A percentile compares a stretch with the other conserved stretches of the same genome.
phyloP scores from a whole-genome alignment of 2,888 invertebrate genomes.

The Liodrosophila aerea region DNA sequence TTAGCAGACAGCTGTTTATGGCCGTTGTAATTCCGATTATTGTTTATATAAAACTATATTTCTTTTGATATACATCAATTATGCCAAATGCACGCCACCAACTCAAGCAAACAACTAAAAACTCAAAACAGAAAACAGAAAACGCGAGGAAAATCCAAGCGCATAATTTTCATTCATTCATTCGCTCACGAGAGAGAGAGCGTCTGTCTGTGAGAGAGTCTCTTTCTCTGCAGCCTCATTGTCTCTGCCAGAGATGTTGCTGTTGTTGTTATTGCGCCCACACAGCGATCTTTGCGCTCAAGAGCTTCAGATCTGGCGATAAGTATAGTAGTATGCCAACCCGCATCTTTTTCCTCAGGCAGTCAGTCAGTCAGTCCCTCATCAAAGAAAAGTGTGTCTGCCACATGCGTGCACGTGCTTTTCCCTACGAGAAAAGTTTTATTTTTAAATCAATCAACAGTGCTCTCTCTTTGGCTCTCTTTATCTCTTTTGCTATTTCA shows the following conservation, averaged over 20 bases:
- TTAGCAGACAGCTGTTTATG: constrained; percentile 63
- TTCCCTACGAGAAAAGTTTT: constrained; percentile 31
- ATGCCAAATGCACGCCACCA: constrained; percentile 62
- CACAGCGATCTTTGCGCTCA: constrained; percentile 34
- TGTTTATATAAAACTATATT: constrained; percentile 26
- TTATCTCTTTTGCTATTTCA: neutral
- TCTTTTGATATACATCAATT: constrained; percentile 33
- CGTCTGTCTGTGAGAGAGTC: too few relatives aligned
- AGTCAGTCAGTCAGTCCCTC: neutral
- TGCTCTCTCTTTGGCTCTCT: constrained; percentile 3
- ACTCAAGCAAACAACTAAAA: constrained; percentile 57
- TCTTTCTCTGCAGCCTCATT: constrained; percentile 4
- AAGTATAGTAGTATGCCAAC: constrained; percentile 16
- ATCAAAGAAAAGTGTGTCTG: constrained; percentile 27
- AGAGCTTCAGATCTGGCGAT: constrained; percentile 37
- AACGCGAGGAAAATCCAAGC: constrained; percentile 43
- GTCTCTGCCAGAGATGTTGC: constrained; percentile 24
- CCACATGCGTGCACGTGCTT: constrained; percentile 39
- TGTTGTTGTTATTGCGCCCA: constrained; percentile 31
- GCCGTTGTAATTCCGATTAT: constrained; percentile 10
- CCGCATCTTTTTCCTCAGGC: constrained; percentile 32
- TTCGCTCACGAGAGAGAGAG: constrained; percentile 6
- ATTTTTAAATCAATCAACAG: constrained; percentile 72
- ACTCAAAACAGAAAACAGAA: constrained; percentile 41
- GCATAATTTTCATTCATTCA: constrained; percentile 64